Base-by-base conservation (phyloP, 30 jellyfish, hydroid and myxozoan species). In the Aurelia coerulea region DNA sequence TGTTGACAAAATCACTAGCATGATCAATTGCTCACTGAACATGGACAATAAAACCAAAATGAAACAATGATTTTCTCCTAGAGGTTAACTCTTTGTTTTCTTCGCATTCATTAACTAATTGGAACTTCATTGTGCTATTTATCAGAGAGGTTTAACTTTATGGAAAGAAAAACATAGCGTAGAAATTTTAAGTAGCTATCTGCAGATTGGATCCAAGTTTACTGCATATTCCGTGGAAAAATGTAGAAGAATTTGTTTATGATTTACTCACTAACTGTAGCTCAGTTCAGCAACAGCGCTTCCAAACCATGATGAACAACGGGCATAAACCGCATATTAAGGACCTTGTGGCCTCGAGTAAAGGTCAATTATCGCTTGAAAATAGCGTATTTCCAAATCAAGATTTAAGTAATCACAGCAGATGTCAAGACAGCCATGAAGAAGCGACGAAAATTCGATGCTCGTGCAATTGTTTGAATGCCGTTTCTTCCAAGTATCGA, bases 261-360 rank as follows among this genome's bases (percentile, higher is more conserved):
- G 56, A 14, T 46, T 46, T 4, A 46, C 56, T 13, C 56, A 46
- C 56, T 0, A 46, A 46, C 56, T 46, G 12, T 46, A 46, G 14
- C 14, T 4, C 12, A 46, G 15, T 46, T 46, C 56, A 46, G 56
- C 15, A 46, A 46, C 16, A 46, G 56, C 1, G 56, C 56, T 46
- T 46, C 56, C 16, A 46, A 46, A 6, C 87, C 77, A 65, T 18
- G n/a, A 62, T 62, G 69, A 65, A 59, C 87, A 77, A 77, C 64
- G 70, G 46, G 37, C 86, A 76, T 35, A 77, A 76, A 32, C 76
- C 87, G 78, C 87, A 77, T 52, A 65, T 75, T 59, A 59, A 75
- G 58, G 34, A 77, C 64, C 37, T 76, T 15, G 67, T 58, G 87
- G 69, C 83, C 68, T 73, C 42, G 68, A 15, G 49, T 16, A 65